Conservation (phyloP, 2,888 invertebrate species). For the Invenusta paracnida region DNA sequence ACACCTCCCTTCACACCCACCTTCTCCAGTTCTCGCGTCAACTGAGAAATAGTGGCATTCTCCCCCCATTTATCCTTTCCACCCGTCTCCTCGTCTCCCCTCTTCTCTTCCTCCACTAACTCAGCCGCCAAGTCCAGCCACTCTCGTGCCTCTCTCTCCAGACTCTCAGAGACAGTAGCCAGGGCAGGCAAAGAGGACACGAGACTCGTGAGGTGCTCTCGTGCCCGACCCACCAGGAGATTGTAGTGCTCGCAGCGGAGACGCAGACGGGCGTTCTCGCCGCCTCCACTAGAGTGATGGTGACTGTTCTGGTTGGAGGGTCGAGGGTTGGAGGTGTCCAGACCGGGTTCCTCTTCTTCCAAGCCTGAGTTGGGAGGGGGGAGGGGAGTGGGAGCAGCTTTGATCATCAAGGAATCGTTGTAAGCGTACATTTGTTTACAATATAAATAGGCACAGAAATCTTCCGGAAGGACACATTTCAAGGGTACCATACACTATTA, state of each 20-base stretch:
- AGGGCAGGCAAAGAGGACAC: not conserved
- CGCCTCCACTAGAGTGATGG: conserved; percentile 61
- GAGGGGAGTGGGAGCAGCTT: not conserved
- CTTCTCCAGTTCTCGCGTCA: conserved; percentile 10
- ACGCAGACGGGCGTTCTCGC: conserved; percentile 46
- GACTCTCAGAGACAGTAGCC: not conserved
- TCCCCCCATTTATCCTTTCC: not conserved
- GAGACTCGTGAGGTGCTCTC: not conserved
- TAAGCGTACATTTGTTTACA: too few relatives aligned
- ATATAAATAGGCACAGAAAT: too few relatives aligned
- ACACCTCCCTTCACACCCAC: too few relatives aligned
- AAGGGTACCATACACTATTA: too few relatives aligned
- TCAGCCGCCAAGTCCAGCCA: not conserved
- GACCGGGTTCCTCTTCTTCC: not conserved
- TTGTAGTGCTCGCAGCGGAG: conserved; percentile 17
- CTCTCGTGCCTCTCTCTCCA: not conserved
- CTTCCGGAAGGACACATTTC: too few relatives aligned
- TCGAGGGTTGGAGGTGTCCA: too few relatives aligned
- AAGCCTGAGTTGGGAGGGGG: not conserved
- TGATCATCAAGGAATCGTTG: too few relatives aligned
- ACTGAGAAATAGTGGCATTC: not conserved
- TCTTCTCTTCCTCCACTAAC: not conserved
- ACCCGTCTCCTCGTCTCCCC: not conserved
- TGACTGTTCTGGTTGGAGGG: too few relatives aligned
- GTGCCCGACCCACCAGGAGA: not conserved